Evolutionary conservation across 2,113 vertebrate species (phyloP).

Genomic region (Struthio camelus): DNA sequence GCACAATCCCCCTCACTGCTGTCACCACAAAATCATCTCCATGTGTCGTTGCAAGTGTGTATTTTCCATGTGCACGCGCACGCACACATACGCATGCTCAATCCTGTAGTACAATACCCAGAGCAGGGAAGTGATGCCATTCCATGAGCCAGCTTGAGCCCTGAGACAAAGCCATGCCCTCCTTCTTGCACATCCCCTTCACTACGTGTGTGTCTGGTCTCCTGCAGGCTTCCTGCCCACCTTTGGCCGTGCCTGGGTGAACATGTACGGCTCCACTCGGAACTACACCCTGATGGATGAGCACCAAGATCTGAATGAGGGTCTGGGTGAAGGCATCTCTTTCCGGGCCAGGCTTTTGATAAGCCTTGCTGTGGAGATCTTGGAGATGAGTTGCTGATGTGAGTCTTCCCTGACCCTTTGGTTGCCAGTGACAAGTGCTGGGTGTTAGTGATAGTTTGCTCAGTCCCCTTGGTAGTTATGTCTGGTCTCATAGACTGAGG

Average conservation of each 20-base stretch:
- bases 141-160: rapidly evolving
- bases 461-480: rapidly evolving
- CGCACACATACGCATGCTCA: rapidly evolving
- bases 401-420: background rate
- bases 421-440: background rate
- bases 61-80: background rate
- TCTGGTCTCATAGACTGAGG: rapidly evolving
- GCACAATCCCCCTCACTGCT: background rate
- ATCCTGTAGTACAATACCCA: rapidly evolving
- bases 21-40: background rate
- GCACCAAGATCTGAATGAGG: slow-evolving; percentile 97
- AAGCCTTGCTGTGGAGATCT: slow-evolving; percentile 90
- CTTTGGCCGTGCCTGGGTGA: slow-evolving; percentile 94
- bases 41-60: rapidly evolving
- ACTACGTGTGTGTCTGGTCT: rapidly evolving
- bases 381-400: slow-evolving; percentile 81
- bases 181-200: background rate
- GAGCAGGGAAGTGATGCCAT: rapidly evolving
- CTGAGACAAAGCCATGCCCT: background rate
- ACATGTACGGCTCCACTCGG: slow-evolving; percentile 96
- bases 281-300: slow-evolving; percentile 96
- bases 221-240: slow-evolving; percentile 91
- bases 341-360: slow-evolving; percentile 93
- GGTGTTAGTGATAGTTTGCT: no score
- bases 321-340: slow-evolving; percentile 93